Evolutionary conservation across 30 jellyfish, hydroid and myxozoan genomes (phyloP).

Genomic region (Catostylus mosaicus): DNA sequence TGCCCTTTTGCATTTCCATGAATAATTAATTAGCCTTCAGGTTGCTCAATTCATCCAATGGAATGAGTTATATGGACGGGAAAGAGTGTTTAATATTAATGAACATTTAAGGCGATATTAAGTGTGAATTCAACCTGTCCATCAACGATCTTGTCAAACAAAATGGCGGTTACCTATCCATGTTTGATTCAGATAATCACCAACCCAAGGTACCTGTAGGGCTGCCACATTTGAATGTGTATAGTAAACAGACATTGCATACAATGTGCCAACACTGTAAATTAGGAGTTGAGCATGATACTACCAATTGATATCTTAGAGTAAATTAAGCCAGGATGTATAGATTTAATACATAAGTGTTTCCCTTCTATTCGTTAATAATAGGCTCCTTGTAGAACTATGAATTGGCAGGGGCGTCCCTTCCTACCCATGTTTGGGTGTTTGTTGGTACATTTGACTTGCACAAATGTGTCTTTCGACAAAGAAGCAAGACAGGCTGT

Average conservation of each 20-base stretch:
- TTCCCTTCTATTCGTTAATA: too few species aligned
- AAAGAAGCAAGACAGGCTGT: too few species aligned
- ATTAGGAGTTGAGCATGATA: background rate
- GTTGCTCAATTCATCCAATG: slow-evolving; percentile 81
- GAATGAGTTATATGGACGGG: slow-evolving; percentile 57
- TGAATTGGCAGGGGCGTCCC: too few species aligned
- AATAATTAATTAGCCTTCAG: slow-evolving; percentile 77
- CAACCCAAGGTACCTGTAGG: slow-evolving; percentile 33
- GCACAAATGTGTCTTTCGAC: too few species aligned
- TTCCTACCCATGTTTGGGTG: too few species aligned
- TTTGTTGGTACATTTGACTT: too few species aligned
- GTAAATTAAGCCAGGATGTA: background rate
- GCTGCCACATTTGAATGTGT: background rate
- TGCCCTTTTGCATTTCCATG: slow-evolving; percentile 70
- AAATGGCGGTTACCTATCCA: slow-evolving; percentile 43
- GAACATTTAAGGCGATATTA: slow-evolving; percentile 45
- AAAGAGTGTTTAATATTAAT: slow-evolving; percentile 65
- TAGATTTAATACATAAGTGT: too few species aligned
- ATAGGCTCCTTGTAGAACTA: too few species aligned
- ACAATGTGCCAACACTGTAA: background rate
- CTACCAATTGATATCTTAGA: background rate
- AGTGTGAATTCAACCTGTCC: slow-evolving; percentile 76
- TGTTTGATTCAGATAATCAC: slow-evolving; percentile 24
- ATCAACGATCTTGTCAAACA: slow-evolving; percentile 38
- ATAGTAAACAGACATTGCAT: slow-evolving; percentile 19